Evolutionary conservation across 2,113 vertebrate species (phyloP).

Genomic region (Pangasianodon gigas): DNA sequence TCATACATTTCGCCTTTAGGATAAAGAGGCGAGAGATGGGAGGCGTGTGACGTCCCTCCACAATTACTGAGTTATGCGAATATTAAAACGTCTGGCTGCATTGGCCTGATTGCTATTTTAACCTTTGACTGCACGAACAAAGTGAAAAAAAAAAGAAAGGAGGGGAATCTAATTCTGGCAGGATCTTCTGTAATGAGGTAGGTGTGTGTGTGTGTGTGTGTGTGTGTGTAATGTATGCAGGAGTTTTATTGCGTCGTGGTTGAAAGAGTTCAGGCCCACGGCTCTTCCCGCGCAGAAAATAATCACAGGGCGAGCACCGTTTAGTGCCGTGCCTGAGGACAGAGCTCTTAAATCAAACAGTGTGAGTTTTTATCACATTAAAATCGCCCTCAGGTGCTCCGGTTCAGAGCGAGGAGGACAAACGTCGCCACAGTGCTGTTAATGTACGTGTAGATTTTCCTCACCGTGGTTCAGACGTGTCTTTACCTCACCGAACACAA

Average conservation of each 20-base stretch:
- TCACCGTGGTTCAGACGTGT: neutral
- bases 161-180: constrained; percentile 95
- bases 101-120: constrained; percentile 99
- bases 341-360: constrained; percentile 45
- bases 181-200: constrained; percentile 98
- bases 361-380: constrained; percentile 47
- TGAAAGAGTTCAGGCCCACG: constrained; percentile 82
- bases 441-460: neutral
- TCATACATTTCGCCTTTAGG: constrained; percentile 96
- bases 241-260: constrained; percentile 94
- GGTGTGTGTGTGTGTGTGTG: constrained; percentile 49
- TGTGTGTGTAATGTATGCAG: constrained; percentile 79
- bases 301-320: constrained; percentile 69
- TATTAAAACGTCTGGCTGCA: constrained; percentile 99
- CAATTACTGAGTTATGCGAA: constrained; percentile 93
- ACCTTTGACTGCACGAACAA: constrained; percentile 96
- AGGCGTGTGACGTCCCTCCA: constrained; percentile 88
- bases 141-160: constrained; percentile 85
- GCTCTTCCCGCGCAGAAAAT: constrained; percentile 84
- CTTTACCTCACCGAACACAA: neutral
- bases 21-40: constrained; percentile 85
- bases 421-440: neutral
- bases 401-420: neutral
- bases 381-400: constrained; percentile 35
- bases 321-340: constrained; percentile 44